These are phyloP conservation scores for Meteorus cinctellus DNA, from an alignment of 2,888 invertebrate genomes.

Conservation along the genomic window DNA sequence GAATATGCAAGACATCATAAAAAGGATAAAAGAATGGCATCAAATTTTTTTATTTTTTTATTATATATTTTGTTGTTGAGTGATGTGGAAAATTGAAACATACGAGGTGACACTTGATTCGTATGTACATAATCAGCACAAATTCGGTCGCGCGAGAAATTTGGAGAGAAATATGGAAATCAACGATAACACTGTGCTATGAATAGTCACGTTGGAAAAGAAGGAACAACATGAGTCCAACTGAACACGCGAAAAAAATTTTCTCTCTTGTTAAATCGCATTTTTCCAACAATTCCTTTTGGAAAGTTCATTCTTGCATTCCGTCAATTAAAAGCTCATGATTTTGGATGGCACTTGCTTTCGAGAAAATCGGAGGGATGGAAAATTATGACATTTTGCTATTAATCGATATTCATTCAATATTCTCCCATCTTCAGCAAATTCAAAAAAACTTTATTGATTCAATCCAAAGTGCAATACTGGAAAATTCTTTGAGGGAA, in stretches of 20 bases:
- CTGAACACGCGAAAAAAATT: not conserved
- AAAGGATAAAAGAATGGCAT: too few species aligned
- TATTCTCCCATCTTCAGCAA: too few species aligned
- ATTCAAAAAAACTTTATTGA: too few species aligned
- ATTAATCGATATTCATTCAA: too few species aligned
- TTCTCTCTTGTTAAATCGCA: not conserved
- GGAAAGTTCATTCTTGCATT: not conserved
- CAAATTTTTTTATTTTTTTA: slow-evolving; percentile 18
- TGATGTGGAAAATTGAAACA: not conserved
- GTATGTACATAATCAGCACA: not conserved
- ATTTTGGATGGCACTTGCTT: not conserved
- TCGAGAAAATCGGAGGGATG: too few species aligned
- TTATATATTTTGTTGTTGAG: not conserved
- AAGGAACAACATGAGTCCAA: not conserved
- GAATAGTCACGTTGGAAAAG: not conserved
- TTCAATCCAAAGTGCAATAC: too few species aligned
- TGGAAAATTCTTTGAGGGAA: too few species aligned
- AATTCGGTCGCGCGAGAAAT: not conserved
- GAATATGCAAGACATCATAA: too few species aligned
- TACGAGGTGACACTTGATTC: not conserved
- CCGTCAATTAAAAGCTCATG: not conserved
- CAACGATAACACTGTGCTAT: not conserved
- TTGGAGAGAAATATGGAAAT: not conserved
- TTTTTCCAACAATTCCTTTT: not conserved
- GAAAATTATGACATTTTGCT: too few species aligned